phyloP scores from a whole-genome alignment of 1,140 invertebrate species.

The Sinonovacula constricta region DNA sequence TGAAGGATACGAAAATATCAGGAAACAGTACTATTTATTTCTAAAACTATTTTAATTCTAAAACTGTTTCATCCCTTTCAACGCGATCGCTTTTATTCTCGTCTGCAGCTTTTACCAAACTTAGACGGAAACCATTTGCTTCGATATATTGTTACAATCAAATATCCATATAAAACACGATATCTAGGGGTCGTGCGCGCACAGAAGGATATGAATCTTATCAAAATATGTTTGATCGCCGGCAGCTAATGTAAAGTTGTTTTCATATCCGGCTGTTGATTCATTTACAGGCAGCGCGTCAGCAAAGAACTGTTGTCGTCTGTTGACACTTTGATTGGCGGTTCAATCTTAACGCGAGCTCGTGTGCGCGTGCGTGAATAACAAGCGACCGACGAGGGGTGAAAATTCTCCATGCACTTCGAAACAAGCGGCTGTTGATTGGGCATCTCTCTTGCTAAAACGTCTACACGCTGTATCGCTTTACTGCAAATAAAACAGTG shows the following conservation, averaged over 20 bases:
- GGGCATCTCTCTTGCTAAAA: conserved; percentile 23
- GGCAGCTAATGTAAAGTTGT: conserved; percentile 43
- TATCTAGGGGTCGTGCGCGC: conserved; percentile 23
- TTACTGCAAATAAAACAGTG: conserved; percentile 40
- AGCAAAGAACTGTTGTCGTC: conserved; percentile 16
- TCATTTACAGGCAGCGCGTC: background rate
- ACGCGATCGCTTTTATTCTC: too few species aligned
- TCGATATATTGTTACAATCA: conserved; percentile 24
- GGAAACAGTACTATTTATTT: too few species aligned
- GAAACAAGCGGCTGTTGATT: conserved; percentile 21
- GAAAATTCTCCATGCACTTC: conserved; percentile 6
- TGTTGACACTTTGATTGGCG: conserved; percentile 50
- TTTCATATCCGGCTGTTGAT: conserved; percentile 16
- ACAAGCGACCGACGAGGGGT: conserved; percentile 29
- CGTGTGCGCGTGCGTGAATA: conserved; percentile 47
- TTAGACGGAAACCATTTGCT: conserved; percentile 20
- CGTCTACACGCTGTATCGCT: conserved; percentile 45
- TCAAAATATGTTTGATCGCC: conserved; percentile 27
- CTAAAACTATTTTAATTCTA: too few species aligned
- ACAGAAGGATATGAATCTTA: conserved; percentile 29
- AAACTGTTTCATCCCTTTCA: too few species aligned
- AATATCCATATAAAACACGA: conserved; percentile 9
- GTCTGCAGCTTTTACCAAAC: background rate
- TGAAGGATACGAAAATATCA: too few species aligned
- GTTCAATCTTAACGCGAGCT: conserved; percentile 42